Conservation (phyloP, 2,797 vertebrate genomes). For the Gephyroberyx darwinii region DNA sequence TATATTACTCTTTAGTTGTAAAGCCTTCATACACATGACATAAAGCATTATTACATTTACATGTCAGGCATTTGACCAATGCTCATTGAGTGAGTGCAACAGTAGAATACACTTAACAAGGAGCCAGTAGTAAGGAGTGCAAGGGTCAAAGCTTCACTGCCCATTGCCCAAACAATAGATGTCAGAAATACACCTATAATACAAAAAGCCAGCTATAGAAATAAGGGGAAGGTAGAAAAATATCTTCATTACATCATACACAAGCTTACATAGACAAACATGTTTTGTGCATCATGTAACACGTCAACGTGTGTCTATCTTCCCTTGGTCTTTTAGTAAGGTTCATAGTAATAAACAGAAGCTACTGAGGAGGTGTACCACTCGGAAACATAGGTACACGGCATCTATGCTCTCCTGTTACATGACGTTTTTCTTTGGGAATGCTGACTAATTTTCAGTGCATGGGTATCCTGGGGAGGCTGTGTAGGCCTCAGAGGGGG, state of each 20-base stretch:
- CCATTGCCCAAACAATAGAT: too few species aligned
- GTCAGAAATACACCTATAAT: too few species aligned
- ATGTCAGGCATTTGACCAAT: background rate
- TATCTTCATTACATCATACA: background rate
- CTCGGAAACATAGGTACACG: constrained; percentile 96
- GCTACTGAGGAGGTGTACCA: constrained; percentile 94
- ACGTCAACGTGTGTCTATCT: constrained; percentile 87
- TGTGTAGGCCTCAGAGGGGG: constrained; percentile 69
- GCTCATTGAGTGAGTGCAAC: background rate
- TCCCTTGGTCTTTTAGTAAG: constrained; percentile 92
- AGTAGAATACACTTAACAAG: background rate
- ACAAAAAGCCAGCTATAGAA: background rate
- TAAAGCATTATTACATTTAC: constrained; percentile 8
- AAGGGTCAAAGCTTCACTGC: too few species aligned
- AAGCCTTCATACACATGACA: background rate
- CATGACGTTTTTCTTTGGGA: constrained; percentile 86
- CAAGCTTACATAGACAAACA: constrained; percentile 5
- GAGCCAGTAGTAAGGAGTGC: too few species aligned
- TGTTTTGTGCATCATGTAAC: constrained; percentile 73
- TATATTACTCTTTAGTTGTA: constrained; percentile 8
- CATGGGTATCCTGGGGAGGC: constrained; percentile 83
- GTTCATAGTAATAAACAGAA: constrained; percentile 97
- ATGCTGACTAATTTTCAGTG: constrained; percentile 93
- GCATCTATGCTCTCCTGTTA: constrained; percentile 86
- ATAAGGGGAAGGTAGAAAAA: background rate